A percentile compares a stretch with the other conserved stretches of the same genome.
Conservation (phyloP, 2,888 invertebrate genomes). For the Frankliniella fusca region DNA sequence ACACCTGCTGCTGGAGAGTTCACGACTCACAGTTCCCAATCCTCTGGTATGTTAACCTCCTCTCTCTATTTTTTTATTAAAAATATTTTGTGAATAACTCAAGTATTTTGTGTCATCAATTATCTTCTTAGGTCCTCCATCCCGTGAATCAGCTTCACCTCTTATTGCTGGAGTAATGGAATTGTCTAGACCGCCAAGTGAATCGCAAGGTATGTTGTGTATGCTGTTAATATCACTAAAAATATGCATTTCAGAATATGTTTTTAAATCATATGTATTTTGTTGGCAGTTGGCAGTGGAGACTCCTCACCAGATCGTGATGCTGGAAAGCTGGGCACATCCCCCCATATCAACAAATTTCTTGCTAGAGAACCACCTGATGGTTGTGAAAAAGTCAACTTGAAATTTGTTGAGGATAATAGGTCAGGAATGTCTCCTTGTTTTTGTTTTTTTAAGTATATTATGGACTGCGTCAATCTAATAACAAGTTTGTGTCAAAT, state of each 20-base stretch:
- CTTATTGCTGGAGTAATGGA: conserved; percentile 61
- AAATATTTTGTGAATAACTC: background rate
- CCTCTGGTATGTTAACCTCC: conserved; percentile 32
- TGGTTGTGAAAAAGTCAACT: conserved; percentile 80
- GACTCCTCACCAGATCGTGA: conserved; percentile 74
- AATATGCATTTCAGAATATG: conserved; percentile 23
- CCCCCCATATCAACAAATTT: conserved; percentile 80
- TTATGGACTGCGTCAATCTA: background rate
- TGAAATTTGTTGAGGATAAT: conserved; percentile 61
- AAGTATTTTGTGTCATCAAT: conserved; percentile 27
- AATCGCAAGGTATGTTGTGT: conserved; percentile 47
- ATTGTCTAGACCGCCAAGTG: conserved; percentile 57
- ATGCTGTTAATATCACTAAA: background rate
- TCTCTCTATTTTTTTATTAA: background rate
- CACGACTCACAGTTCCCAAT: conserved; percentile 47
- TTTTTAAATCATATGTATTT: conserved; percentile 19
- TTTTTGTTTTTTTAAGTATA: background rate
- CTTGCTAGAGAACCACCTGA: conserved; percentile 83
- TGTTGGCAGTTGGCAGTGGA: conserved; percentile 61
- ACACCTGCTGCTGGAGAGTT: conserved; percentile 62
- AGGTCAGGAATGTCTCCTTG: conserved; percentile 46
- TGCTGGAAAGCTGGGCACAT: conserved; percentile 65
- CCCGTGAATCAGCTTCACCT: conserved; percentile 63
- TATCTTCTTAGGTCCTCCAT: conserved; percentile 57
- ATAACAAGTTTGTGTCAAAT: background rate